These are phyloP conservation scores for Petrophora chlorosata DNA, from an alignment of 2,888 invertebrate genomes.

Conservation along the genomic window DNA sequence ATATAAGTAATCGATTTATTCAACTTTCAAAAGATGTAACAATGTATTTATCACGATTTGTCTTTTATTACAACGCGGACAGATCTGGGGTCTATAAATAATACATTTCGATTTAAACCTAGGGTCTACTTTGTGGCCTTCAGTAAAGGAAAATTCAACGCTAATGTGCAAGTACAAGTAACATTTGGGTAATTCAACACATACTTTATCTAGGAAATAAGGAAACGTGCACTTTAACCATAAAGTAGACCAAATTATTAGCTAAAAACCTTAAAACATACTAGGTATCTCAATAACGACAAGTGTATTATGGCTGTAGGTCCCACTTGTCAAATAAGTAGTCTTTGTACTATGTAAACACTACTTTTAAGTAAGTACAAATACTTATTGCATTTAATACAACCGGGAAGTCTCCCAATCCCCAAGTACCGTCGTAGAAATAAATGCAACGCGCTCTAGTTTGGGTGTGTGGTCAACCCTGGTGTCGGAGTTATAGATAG, in stretches of 20 bases:
- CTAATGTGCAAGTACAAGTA: constrained; percentile 12
- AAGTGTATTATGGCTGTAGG: neutral
- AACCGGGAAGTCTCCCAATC: too few species aligned
- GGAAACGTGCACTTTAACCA: constrained; percentile 3
- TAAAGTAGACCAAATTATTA: constrained; percentile 19
- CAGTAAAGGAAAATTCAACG: constrained; percentile 3
- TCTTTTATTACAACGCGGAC: constrained; percentile 71
- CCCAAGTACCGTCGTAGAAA: too few species aligned
- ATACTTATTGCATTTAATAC: too few species aligned
- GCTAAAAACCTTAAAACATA: constrained; percentile 9
- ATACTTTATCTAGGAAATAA: constrained; percentile 7
- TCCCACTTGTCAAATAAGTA: too few species aligned
- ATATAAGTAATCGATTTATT: constrained; percentile 65
- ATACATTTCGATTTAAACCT: constrained; percentile 37
- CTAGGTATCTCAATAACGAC: constrained; percentile 2
- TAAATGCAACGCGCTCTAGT: too few species aligned
- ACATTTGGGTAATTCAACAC: constrained; percentile 3
- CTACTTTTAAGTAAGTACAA: too few species aligned
- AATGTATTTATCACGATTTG: constrained; percentile 78
- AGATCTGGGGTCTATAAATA: constrained; percentile 64
- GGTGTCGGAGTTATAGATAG: too few species aligned
- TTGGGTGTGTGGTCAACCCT: too few species aligned
- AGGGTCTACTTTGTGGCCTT: constrained; percentile 30
- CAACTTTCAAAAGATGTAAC: constrained; percentile 69
- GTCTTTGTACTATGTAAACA: neutral